Percentiles rank a stretch among this genome's conserved stretches.
Conservation (phyloP, 2,797 vertebrate genomes). For the Enteromius paludinosus region DNA sequence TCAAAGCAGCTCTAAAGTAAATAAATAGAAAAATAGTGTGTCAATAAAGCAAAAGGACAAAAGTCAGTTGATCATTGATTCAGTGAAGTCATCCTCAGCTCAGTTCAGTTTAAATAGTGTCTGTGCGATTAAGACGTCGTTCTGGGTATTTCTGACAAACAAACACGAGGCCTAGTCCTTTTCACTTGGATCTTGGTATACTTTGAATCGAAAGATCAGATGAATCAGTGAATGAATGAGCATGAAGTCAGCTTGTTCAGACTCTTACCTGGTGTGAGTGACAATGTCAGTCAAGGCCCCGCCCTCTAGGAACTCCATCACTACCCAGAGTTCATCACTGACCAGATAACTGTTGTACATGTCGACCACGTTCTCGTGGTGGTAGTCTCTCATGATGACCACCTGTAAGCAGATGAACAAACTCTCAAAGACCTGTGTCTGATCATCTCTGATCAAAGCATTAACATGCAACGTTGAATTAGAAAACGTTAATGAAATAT, state of each 20-base stretch:
- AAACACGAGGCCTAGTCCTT: background rate
- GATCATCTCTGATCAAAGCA: background rate
- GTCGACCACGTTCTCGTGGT: constrained; percentile 90
- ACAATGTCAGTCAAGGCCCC: constrained; percentile 90
- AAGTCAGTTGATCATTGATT: too few relatives aligned
- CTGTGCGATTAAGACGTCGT: background rate
- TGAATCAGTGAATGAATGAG: background rate
- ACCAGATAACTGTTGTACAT: constrained; percentile 93
- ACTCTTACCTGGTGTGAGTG: constrained; percentile 85
- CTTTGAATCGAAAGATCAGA: background rate
- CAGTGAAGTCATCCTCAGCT: too few relatives aligned
- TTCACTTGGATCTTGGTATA: background rate
- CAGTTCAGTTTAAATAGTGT: too few relatives aligned
- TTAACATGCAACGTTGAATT: background rate
- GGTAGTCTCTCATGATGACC: constrained; percentile 91
- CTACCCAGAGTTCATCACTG: constrained; percentile 87
- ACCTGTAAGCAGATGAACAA: constrained; percentile 72
- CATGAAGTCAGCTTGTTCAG: background rate
- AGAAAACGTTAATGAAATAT: too few relatives aligned
- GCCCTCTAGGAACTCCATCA: constrained; percentile 91
- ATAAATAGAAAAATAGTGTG: too few relatives aligned
- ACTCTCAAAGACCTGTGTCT: background rate
- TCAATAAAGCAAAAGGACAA: too few relatives aligned
- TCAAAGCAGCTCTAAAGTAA: too few relatives aligned
- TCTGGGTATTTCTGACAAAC: background rate